Evolutionary conservation across 1,140 invertebrate genomes (phyloP), one percentile per base, ranked within the genome.

Genomic region (Charaxes varanes): DNA sequence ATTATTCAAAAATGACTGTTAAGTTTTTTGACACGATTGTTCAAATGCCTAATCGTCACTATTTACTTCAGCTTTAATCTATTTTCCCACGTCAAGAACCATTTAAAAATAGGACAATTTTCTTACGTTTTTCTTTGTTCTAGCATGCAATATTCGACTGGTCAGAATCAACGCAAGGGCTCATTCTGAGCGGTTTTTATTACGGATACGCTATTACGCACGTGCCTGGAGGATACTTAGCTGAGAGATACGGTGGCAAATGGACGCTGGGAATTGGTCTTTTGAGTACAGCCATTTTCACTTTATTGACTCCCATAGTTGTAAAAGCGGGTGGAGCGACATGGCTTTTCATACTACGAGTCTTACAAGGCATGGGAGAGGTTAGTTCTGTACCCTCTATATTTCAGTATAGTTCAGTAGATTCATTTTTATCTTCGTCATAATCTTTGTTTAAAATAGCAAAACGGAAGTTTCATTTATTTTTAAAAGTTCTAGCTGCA

Each of bases 301-400:
- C 87, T 13, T 68, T 88, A 34, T 54, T 86, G 15, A 88, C 73
- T 24, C 88, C 86, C n/a, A 54, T 72, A 0, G 83, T 84, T 1
- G 84, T 87, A 0, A 66, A 77, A 53, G 72, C 53, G 18, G 84
- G 82, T 42, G 87, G 84, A 12, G 86, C 87, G 2, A 86, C 67
- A 15, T 87, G 85, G 46, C 60, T 92, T 11, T 89, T 91, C 38
- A 81, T 88, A 2, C 69, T 90, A 0, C 85, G 90, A n/a, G 82
- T 92, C 0, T 56, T 92, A 2, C 89, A 91, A 86, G 91, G 91
- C 13, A 73, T 92, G 14, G 90, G 90, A 21, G 89, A 91, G 62
- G 87, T 83, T 36, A 51, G 43, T n/a, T n/a, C n/a, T n/a, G n/a
- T n/a, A n/a, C n/a, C n/a, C n/a, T n/a, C n/a, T n/a, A n/a, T n/a